Base-by-base conservation (phyloP, 2,888 invertebrate genomes). In the Chaetoderma sp. region DNA sequence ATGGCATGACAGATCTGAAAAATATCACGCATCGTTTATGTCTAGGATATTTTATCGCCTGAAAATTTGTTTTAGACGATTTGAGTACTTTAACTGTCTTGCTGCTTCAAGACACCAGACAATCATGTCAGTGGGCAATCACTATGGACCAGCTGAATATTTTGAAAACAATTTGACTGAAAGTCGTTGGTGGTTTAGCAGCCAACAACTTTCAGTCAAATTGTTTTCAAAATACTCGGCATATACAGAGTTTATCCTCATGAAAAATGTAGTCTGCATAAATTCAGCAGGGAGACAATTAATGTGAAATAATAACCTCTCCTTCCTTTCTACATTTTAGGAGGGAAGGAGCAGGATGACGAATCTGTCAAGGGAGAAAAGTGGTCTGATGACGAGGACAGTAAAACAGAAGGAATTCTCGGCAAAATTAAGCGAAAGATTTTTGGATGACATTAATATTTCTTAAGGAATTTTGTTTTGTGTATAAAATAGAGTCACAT, bases 401-500 rank as follows among this genome's bases (percentile, higher is more conserved):
- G 76, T 25, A 72, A 74, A 8, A 60, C 76, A 32, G 77, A 79
- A 50, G 75, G 79, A 16, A 77, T 85, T 66, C 68, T 83, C 28
- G 70, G 74, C 60, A 82, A 79, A 78, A 74, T 85, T 57, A 85
- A 83, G 67, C 67, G 75, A 49, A 83, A 77, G 70, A 65, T 85
- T 60, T 84, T 83, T 76, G 82, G 83, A 69, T 82, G 73, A 80
- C n/a, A n/a, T n/a, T n/a, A n/a, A n/a, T n/a, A n/a, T n/a, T n/a
- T n/a, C n/a, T n/a, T n/a, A n/a, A n/a, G n/a, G n/a, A n/a, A n/a
- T n/a, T n/a, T n/a, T n/a, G n/a, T n/a, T n/a, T n/a, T n/a, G n/a
- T n/a, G n/a, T n/a, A n/a, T n/a, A n/a, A n/a, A n/a, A n/a, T n/a
- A n/a, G n/a, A n/a, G n/a, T n/a, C n/a, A n/a, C n/a, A n/a, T n/a